A percentile compares a stretch with the other conserved stretches of the same genome.
Evolutionary conservation across 2,888 invertebrate genomes (phyloP).

Genomic region (Pardosa pseudoannulata): DNA sequence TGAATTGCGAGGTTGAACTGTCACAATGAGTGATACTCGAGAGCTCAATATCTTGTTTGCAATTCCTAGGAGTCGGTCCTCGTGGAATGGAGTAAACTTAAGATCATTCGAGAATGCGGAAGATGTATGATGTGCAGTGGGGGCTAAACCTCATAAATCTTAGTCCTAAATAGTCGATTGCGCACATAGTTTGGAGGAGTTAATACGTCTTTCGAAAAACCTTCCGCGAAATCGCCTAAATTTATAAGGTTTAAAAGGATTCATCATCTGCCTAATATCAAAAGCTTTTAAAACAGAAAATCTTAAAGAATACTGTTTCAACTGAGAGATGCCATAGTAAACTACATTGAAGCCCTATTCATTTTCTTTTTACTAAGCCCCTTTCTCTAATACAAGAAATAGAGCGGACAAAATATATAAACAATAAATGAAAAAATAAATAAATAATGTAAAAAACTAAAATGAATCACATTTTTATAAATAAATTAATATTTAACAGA

Average conservation of each 20-base stretch:
- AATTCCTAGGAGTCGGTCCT: neutral
- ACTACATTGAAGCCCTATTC: too few species aligned
- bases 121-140: neutral
- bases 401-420: too few species aligned
- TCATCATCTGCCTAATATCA: neutral
- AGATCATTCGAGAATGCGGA: neutral
- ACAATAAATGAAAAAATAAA: too few species aligned
- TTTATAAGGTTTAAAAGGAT: neutral
- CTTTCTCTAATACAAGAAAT: too few species aligned
- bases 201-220: slow-evolving; percentile 2
- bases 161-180: slow-evolving; percentile 1
- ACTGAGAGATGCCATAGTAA: too few species aligned
- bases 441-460: too few species aligned
- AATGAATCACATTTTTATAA: too few species aligned
- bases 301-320: too few species aligned
- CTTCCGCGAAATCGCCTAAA: neutral
- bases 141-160: neutral
- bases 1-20: neutral
- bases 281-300: too few species aligned
- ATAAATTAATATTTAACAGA: too few species aligned
- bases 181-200: neutral
- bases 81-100: neutral
- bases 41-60: slow-evolving; percentile 6
- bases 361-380: too few species aligned
- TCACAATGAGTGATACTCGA: slow-evolving; percentile 1